Evolutionary conservation across 1,140 invertebrate species (phyloP), one percentile per base, ranked within the genome.

Genomic region (Achroia grisella): DNA sequence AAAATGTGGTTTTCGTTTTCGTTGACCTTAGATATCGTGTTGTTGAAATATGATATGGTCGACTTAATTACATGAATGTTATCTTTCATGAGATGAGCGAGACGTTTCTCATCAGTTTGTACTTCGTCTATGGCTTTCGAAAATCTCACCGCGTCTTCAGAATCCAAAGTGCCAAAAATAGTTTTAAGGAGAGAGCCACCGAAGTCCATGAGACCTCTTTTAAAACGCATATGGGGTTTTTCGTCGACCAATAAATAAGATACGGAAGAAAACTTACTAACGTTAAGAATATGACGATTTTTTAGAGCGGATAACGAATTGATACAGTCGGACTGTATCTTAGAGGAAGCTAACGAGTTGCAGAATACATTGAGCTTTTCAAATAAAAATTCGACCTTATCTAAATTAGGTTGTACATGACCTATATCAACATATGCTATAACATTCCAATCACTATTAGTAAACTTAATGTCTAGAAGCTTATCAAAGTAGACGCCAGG

Each of bases 11-110:
- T 36, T 36, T 37, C 45, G 11, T 52, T 57, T 44, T 42, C 31
- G 12, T 47, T 50, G 12, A 58, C 32, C 13, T 50, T 58, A 6
- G 40, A 47, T 27, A 58, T 50, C 10, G 47, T 44, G 11, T 34
- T 47, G 30, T 58, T 58, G 28, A 58, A 50, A 0, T 34, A 27
- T 14, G 39, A 46, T 30, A 50, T 50, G 27, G 56, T 54, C 8
- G 44, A 46, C 39, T 46, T 36, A 10, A 52, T 46, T 13, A 57
- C 46, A 13, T 57, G 49, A 2, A 57, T 57, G 9, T 57, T 52
- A 13, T 49, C 34, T 42, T 43, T 48, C 54, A 52, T 52, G 4
- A 52, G 27, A 5, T 43, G 13, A 30, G 49, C 37, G 6, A 52
- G 13, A 2, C 46, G 37, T 47, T 52, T 57, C 31, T 57, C 49